phyloP scores from a whole-genome alignment of 2,113 vertebrate species.

The Apaloderma vittatum region DNA sequence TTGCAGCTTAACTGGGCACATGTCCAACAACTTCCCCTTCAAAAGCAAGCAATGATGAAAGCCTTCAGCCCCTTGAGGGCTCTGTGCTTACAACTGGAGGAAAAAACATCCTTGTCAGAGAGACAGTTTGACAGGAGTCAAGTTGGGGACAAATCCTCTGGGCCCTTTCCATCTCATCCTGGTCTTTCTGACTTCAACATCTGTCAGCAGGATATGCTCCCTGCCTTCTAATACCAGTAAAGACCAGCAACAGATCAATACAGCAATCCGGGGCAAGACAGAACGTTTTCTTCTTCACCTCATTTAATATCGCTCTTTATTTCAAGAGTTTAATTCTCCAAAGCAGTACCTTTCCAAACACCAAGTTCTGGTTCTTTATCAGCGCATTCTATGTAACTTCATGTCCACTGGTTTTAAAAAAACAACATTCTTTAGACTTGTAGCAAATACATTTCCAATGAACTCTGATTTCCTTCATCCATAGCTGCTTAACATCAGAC shows the following conservation, averaged over 20 bases:
- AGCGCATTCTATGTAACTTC: background rate
- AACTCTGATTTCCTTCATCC: background rate
- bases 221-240: background rate
- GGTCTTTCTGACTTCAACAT: conserved; percentile 36
- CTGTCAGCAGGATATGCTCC: conserved; percentile 54
- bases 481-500: background rate
- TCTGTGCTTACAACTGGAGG: conserved; percentile 75
- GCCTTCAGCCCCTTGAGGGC: conserved; percentile 71
- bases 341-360: background rate
- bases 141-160: conserved; percentile 77
- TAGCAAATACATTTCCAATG: background rate
- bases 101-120: conserved; percentile 85
- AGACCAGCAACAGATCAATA: conserved; percentile 17
- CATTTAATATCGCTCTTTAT: background rate
- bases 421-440: background rate
- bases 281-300: background rate
- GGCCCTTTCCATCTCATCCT: conserved; percentile 56
- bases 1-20: conserved; percentile 54
- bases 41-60: conserved; percentile 80
- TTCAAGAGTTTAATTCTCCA: background rate
- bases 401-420: background rate
- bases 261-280: background rate
- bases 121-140: conserved; percentile 83
- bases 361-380: background rate
- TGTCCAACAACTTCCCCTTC: conserved; percentile 83